A percentile compares a stretch with the other conserved stretches of the same genome.
These are phyloP conservation scores for Synodontis membranacea DNA, from an alignment of 2,113 vertebrate species.

Conservation along the genomic window DNA sequence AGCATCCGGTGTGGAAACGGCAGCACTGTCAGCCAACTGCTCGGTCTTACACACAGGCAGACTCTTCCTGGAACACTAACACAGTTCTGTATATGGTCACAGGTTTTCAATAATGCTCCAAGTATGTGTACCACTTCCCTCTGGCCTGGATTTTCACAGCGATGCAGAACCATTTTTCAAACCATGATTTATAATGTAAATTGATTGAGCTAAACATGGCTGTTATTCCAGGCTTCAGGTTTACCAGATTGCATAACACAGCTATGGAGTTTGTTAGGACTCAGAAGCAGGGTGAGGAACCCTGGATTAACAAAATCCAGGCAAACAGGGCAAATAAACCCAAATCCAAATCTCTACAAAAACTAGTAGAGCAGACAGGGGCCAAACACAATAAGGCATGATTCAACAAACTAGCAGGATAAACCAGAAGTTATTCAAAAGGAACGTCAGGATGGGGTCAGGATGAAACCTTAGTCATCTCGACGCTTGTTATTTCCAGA, in stretches of 20 bases:
- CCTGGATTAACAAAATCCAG: neutral
- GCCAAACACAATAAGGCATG: neutral
- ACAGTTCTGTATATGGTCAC: constrained; percentile 17
- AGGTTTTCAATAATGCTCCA: constrained; percentile 12
- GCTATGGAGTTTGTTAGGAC: neutral
- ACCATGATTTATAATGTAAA: constrained; percentile 7
- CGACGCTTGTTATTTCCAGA: neutral
- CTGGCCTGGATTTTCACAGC: constrained; percentile 20
- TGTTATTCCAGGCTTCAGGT: neutral
- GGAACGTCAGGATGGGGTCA: neutral
- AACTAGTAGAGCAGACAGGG: neutral
- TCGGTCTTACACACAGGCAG: constrained; percentile 15
- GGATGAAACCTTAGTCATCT: neutral
- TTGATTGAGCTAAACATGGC: neutral
- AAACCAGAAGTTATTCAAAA: neutral
- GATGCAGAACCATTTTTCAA: neutral
- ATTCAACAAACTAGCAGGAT: neutral
- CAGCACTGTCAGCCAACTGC: constrained; percentile 30
- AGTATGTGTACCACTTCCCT: constrained; percentile 14
- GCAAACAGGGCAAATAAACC: neutral
- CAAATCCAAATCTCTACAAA: neutral
- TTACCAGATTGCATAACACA: neutral
- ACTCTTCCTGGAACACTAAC: constrained; percentile 6
- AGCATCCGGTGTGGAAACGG: constrained; percentile 26
- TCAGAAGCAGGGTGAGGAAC: neutral